phyloP scores from a whole-genome alignment of 2,113 vertebrate genomes.

The Microtus ochrogaster region DNA sequence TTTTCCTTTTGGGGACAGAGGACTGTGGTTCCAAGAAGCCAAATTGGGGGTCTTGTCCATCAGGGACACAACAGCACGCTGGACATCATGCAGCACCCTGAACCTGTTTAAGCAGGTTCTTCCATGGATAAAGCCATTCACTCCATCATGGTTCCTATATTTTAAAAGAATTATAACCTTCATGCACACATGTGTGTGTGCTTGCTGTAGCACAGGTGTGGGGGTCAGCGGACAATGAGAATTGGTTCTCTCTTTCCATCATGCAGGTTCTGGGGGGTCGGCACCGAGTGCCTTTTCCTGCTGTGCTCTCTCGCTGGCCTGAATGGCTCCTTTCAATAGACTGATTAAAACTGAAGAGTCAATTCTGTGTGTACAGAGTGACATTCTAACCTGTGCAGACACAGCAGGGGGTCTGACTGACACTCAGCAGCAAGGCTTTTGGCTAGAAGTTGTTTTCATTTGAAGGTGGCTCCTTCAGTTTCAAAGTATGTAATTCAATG shows the following conservation, averaged over 20 bases:
- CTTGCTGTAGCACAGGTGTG: neutral
- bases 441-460: neutral
- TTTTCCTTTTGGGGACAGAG: too few species aligned
- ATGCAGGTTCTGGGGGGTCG: neutral
- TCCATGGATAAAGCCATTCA: neutral
- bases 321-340: neutral
- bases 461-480: neutral
- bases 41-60: neutral
- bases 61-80: fast-evolving
- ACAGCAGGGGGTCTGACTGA: too few species aligned
- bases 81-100: fast-evolving
- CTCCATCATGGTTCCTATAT: too few species aligned
- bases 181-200: neutral
- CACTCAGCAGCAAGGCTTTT: neutral
- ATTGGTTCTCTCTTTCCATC: neutral
- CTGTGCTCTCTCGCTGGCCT: neutral
- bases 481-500: neutral
- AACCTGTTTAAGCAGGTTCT: neutral
- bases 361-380: neutral
- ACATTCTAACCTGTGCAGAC: neutral
- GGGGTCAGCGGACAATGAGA: neutral
- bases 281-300: neutral
- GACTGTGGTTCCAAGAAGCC: neutral
- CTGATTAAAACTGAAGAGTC: too few species aligned
- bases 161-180: neutral